Evolutionary conservation across 2,113 vertebrate genomes (phyloP).

Genomic region (Apodemus sylvaticus): DNA sequence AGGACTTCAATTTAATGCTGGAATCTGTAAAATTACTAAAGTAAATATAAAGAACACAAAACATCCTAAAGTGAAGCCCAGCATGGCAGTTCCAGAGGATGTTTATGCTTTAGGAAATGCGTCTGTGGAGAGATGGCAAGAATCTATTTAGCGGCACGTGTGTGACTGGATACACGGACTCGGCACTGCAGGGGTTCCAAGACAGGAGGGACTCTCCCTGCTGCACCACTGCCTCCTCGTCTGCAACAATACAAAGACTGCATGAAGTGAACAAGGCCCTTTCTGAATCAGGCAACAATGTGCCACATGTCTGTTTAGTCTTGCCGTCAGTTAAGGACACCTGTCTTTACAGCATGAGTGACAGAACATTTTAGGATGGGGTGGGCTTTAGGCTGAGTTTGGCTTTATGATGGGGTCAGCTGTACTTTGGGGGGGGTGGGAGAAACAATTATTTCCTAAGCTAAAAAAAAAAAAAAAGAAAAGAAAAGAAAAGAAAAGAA

Average conservation of each 20-base stretch:
- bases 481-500: too few relatives aligned
- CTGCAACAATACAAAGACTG: neutral
- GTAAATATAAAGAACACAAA: conserved; percentile 10
- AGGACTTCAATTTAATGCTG: conserved; percentile 8
- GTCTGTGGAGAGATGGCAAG: neutral
- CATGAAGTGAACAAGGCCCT: neutral
- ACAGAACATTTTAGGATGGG: neutral
- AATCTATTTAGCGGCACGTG: neutral
- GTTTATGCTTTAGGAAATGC: neutral
- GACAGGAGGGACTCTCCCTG: neutral
- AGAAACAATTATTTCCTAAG: conserved; percentile 16
- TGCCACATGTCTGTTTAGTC: neutral
- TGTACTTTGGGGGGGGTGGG: neutral
- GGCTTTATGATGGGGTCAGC: neutral
- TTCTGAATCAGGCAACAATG: neutral
- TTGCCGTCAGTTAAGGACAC: neutral
- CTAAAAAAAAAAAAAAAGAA: neutral
- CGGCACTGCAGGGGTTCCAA: neutral
- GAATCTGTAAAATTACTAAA: conserved; percentile 43
- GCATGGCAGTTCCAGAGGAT: neutral
- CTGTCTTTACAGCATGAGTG: neutral
- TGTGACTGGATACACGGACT: conserved; percentile 23
- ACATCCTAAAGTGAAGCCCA: conserved; percentile 10
- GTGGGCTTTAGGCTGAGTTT: too few relatives aligned
- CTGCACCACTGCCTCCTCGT: neutral